Conservation (phyloP, 2,888 invertebrate species). For the Miltochrista miniata region DNA sequence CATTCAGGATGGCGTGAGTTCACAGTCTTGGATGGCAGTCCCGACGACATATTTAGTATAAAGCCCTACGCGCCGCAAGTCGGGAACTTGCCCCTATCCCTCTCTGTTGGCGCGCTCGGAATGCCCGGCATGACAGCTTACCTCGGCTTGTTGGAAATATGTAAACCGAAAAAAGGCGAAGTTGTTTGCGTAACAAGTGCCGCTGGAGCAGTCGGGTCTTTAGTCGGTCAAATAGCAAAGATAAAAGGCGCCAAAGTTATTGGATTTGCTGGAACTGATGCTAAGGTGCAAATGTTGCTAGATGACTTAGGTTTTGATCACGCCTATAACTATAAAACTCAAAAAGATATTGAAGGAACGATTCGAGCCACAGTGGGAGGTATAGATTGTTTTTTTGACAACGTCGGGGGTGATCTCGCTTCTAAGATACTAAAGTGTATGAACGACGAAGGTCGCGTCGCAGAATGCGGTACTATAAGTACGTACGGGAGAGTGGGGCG, state of each 20-base stretch:
- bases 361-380: conserved; percentile 84
- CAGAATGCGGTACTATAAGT: conserved; percentile 85
- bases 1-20: conserved; percentile 86
- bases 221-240: conserved; percentile 86
- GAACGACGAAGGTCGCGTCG: conserved; percentile 82
- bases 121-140: conserved; percentile 82
- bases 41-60: conserved; percentile 43
- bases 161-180: conserved; percentile 85
- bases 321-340: conserved; percentile 87
- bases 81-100: conserved; percentile 73
- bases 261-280: conserved; percentile 85
- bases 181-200: conserved; percentile 86
- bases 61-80: conserved; percentile 69
- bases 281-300: conserved; percentile 85
- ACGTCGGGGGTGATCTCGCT: conserved; percentile 86
- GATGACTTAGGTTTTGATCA: conserved; percentile 85
- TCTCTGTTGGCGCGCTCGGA: conserved; percentile 83
- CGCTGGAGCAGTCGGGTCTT: conserved; percentile 87
- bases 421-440: conserved; percentile 80
- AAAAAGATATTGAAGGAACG: conserved; percentile 57
- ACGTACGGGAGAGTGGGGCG: conserved; percentile 58
- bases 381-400: conserved; percentile 88
- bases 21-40: conserved; percentile 46
- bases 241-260: conserved; percentile 40
- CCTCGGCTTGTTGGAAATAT: conserved; percentile 75